Conservation (phyloP, 2,888 invertebrate species). For the Cataglyphis cursor region DNA sequence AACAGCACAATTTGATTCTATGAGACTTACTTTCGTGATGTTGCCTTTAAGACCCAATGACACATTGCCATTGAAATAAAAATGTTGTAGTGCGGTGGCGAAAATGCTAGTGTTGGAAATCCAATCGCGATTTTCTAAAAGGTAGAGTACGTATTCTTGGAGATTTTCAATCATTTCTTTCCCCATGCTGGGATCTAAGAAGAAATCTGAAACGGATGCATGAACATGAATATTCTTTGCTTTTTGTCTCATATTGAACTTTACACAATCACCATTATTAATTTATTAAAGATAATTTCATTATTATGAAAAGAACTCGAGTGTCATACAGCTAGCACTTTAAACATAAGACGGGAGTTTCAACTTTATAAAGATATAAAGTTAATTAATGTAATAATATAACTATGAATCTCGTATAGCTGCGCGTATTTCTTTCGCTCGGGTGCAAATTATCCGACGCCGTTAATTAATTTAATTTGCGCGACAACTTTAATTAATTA, state of each 20-base stretch:
- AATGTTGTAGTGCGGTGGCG: conserved; percentile 67
- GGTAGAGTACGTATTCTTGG: conserved; percentile 38
- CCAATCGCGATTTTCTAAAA: conserved; percentile 65
- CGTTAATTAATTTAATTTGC: conserved; percentile 46
- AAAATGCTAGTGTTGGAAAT: conserved; percentile 66
- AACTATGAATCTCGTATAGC: not conserved
- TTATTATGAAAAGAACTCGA: not conserved
- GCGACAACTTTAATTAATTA: conserved; percentile 32
- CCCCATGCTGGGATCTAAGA: not conserved
- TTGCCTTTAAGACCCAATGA: conserved; percentile 42
- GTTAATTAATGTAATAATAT: conserved; percentile 30
- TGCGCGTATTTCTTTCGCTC: not conserved
- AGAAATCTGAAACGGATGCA: conserved; percentile 51
- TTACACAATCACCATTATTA: not conserved
- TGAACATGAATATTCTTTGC: not conserved
- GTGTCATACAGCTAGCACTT: not conserved
- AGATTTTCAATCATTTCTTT: conserved; percentile 70
- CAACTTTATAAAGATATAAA: conserved; percentile 16
- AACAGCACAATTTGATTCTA: conserved; percentile 8
- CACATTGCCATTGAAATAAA: conserved; percentile 73
- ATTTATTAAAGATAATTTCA: conserved; percentile 20
- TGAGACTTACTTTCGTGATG: conserved; percentile 68
- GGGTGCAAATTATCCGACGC: conserved; percentile 10
- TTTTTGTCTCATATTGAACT: not conserved
- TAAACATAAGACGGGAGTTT: not conserved